These are phyloP conservation scores for Chrysocyon brachyurus DNA, from an alignment of 2,797 vertebrate genomes.

Conservation along the genomic window DNA sequence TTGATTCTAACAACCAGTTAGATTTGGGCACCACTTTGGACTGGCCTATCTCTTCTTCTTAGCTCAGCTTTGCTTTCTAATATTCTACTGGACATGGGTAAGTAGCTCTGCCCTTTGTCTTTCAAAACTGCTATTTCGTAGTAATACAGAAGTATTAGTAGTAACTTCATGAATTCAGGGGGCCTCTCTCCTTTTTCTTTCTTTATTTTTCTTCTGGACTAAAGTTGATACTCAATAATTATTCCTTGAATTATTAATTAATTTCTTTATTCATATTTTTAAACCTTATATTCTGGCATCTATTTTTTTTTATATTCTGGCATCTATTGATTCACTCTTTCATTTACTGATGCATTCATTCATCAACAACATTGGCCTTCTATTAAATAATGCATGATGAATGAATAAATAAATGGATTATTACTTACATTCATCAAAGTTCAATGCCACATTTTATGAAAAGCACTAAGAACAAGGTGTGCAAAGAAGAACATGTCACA, in stretches of 20 bases:
- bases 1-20: not conserved
- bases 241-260: not conserved
- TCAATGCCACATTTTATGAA: not conserved
- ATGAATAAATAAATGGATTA: not conserved
- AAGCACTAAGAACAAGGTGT: not conserved
- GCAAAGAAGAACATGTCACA: not conserved
- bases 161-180: not conserved
- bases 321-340: not conserved
- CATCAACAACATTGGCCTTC: not conserved
- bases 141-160: too few species aligned
- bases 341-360: constrained; percentile 5
- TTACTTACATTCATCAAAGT: not conserved
- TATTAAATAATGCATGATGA: not conserved
- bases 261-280: not conserved
- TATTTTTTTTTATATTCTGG: not conserved
- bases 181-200: not conserved
- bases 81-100: not conserved
- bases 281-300: not conserved
- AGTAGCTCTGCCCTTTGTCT: not conserved
- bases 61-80: not conserved
- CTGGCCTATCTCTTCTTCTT: not conserved
- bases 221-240: not conserved
- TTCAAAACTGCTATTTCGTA: not conserved
- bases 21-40: not conserved
- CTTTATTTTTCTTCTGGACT: not conserved